Base-by-base conservation (phyloP, 2,113 vertebrate genomes). In the Choloepus hoffmanni region DNA sequence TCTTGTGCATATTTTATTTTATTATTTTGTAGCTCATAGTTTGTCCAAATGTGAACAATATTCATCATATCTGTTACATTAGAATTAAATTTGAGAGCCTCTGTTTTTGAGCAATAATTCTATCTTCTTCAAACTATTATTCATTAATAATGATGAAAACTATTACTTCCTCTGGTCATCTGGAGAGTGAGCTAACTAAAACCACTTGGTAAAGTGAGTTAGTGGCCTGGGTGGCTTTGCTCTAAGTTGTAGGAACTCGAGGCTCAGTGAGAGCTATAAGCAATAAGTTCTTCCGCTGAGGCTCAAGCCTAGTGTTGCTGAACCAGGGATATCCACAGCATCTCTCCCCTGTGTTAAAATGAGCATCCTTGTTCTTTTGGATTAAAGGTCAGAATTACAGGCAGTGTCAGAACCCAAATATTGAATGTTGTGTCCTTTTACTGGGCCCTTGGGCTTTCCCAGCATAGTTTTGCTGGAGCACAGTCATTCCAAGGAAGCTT, bases 101-200 rank as follows among this genome's bases (percentile, higher is more conserved):
- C 72, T 74, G 6, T 81, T 89, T 94, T 70, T 89, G n/a, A 78
- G 43, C 76, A 78, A 9, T 88, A 90, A 53, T 96, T 94, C 77
- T 77, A 0, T 53, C 26, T 55, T 87, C 53, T 85, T 95, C 79
- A 67, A 55, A 58, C 21, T 77, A 55, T 4, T 92, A 19, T 86
- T 77, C 14, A 73, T 89, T 67, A 85, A 48, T 89, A 26, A 26
- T 55, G 67, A 72, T 90, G 62, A 92, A 79, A 90, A 83, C 40
- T 15, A 65, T 62, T 76, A 76, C 6, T 85, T 62, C 58, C 16
- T 65, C 3, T 63, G 63, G 19, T 53, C 68, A 33, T 62, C 58
- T 62, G n/a, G 60, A 90, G 48, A 50, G 18, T 60, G 45, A 89
- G 1, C 45, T 72, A 82, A 82, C 43, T 83, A 68, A 94, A 60